Percentiles rank a stretch among this genome's conserved stretches.
These are phyloP conservation scores for Apolygus lucorum DNA, from an alignment of 1,140 invertebrate species.

Conservation along the genomic window DNA sequence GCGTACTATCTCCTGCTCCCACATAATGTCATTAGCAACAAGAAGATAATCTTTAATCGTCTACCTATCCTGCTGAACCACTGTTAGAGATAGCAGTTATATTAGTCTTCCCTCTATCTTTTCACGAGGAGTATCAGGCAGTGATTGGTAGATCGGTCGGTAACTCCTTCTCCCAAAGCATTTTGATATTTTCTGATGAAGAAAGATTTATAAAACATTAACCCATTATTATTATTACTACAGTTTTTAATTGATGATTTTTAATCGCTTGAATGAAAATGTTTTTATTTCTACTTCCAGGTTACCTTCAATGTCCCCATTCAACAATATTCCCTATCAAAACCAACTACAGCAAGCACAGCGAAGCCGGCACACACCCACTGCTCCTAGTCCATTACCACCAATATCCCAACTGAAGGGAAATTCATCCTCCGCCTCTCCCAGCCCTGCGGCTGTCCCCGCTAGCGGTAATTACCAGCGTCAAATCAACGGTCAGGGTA, in stretches of 20 bases:
- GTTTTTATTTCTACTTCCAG: constrained; percentile 1
- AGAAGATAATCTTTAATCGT: background rate
- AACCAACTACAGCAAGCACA: background rate
- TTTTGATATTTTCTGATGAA: background rate
- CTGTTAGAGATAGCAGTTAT: too few relatives aligned
- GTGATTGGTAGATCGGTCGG: too few relatives aligned
- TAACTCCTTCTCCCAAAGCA: background rate
- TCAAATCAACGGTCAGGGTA: background rate
- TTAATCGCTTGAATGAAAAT: background rate
- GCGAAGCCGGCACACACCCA: background rate
- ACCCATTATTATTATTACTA: background rate
- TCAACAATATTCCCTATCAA: background rate
- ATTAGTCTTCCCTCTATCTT: too few relatives aligned
- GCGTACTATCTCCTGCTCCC: too few relatives aligned
- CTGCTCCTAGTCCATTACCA: background rate
- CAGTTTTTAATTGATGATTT: background rate
- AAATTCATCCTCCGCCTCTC: background rate
- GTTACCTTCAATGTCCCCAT: constrained; percentile 7
- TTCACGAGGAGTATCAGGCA: too few relatives aligned
- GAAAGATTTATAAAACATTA: background rate
- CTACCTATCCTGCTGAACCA: too few relatives aligned
- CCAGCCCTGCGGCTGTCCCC: too few relatives aligned
- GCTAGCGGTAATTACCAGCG: background rate
- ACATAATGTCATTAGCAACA: background rate
- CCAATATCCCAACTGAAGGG: background rate